Conservation (phyloP, 2,113 vertebrate species). For the Oncorhynchus tshawytscha region DNA sequence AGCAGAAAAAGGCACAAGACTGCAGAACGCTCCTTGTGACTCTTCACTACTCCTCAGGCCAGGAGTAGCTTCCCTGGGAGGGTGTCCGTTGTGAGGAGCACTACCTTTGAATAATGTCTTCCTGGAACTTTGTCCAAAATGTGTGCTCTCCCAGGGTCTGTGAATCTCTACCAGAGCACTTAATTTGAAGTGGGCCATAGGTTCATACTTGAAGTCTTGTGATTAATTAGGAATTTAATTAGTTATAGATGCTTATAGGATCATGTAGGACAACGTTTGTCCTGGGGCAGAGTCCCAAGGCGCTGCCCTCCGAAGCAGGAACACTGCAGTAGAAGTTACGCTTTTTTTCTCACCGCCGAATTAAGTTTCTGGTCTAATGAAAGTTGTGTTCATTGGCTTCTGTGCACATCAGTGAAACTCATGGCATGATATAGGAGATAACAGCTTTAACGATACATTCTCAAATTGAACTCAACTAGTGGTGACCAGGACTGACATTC, state of each 20-base stretch:
- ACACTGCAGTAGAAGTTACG: background rate
- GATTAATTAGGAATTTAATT: constrained; percentile 36
- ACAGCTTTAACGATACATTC: background rate
- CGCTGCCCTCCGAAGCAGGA: constrained; percentile 1
- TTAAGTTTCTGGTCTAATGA: constrained; percentile 12
- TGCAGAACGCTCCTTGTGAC: constrained; percentile 22
- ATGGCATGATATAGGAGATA: background rate
- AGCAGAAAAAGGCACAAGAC: constrained; percentile 38
- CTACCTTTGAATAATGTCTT: constrained; percentile 36
- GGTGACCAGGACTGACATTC: background rate
- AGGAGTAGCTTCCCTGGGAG: constrained; percentile 32
- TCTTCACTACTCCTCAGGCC: constrained; percentile 51
- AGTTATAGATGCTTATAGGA: constrained; percentile 23
- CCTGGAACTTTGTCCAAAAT: constrained; percentile 25
- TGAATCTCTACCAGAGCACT: constrained; percentile 55
- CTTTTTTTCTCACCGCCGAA: constrained; percentile 11
- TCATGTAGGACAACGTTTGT: constrained; percentile 21
- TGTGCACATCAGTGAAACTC: background rate
- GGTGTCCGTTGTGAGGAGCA: constrained; percentile 25
- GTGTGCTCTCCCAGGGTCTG: constrained; percentile 18
- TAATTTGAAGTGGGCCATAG: constrained; percentile 62
- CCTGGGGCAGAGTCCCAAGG: constrained; percentile 13
- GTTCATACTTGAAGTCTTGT: constrained; percentile 60
- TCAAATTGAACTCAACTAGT: background rate
- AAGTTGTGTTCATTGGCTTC: background rate